These are phyloP conservation scores for Portevinia maculata DNA, from an alignment of 2,888 invertebrate species.

Conservation along the genomic window DNA sequence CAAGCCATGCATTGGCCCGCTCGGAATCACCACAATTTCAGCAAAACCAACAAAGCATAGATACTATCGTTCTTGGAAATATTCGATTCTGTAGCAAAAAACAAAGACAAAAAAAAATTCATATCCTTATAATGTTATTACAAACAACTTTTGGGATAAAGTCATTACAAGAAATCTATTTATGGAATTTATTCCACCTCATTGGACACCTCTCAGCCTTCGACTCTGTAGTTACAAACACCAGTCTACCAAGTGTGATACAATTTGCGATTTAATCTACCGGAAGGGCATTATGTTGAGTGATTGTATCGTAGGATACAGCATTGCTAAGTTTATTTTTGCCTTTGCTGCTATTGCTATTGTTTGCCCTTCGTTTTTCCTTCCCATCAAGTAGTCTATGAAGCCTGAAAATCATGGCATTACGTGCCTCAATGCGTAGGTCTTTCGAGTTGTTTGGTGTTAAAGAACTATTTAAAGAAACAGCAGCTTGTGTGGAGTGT, in stretches of 20 bases:
- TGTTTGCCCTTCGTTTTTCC: slow-evolving; percentile 44
- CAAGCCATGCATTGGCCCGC: no score
- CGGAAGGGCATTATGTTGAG: slow-evolving; percentile 72
- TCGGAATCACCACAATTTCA: no score
- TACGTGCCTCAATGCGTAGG: slow-evolving; percentile 53
- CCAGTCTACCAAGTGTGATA: slow-evolving; percentile 66
- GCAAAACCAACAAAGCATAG: no score
- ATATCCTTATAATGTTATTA: slow-evolving; percentile 66
- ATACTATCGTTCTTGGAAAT: no score
- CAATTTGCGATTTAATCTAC: slow-evolving; percentile 71
- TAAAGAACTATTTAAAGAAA: slow-evolving; percentile 8
- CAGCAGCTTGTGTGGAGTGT: not conserved
- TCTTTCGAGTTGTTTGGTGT: slow-evolving; percentile 24
- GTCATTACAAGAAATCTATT: slow-evolving; percentile 72
- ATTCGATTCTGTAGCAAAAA: no score
- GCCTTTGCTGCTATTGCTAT: not conserved
- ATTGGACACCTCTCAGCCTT: slow-evolving; percentile 58
- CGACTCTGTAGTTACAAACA: slow-evolving; percentile 57
- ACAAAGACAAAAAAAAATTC: slow-evolving; percentile 19
- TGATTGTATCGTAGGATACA: slow-evolving; percentile 64
- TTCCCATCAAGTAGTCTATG: slow-evolving; percentile 50
- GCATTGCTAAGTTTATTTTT: slow-evolving; percentile 16
- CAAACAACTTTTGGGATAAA: slow-evolving; percentile 70
- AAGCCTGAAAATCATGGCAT: slow-evolving; percentile 54
- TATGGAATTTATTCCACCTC: slow-evolving; percentile 70